Percentiles rank a stretch among this genome's conserved stretches.
Evolutionary conservation across 2,113 vertebrate species (phyloP).

Genomic region (Perca schrenkii): DNA sequence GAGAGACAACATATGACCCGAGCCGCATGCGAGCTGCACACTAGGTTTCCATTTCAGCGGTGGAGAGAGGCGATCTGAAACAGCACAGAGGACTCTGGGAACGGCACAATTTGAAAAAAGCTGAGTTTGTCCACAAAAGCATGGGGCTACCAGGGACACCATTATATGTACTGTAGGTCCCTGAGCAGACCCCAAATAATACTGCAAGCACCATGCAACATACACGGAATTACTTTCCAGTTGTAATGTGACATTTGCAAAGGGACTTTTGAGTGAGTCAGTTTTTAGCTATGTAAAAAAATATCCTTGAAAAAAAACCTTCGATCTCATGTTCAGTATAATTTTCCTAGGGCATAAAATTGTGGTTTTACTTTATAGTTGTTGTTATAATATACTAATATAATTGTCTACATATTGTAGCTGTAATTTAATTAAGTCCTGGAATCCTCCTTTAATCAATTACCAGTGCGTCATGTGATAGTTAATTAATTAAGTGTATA

Average conservation of each 20-base stretch:
- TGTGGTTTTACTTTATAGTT: neutral
- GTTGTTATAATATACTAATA: too few species aligned
- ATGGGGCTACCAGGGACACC: neutral
- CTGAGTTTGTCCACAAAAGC: conserved; percentile 12
- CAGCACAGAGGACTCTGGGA: conserved; percentile 5
- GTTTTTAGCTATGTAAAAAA: neutral
- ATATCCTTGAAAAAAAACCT: neutral
- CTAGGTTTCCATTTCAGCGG: conserved; percentile 18
- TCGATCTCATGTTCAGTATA: neutral
- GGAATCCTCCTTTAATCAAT: neutral
- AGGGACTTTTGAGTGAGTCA: neutral
- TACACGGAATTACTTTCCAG: neutral
- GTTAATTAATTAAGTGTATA: neutral
- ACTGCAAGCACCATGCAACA: neutral
- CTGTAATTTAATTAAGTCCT: neutral
- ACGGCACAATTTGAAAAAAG: neutral
- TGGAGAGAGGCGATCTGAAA: conserved; percentile 14
- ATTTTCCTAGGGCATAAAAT: neutral
- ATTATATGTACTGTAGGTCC: neutral
- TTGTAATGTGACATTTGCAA: conserved; percentile 2
- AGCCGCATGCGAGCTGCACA: neutral
- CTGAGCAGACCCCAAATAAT: neutral
- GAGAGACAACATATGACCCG: conserved; percentile 56
- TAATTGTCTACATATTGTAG: neutral
- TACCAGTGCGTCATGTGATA: neutral